Evolutionary conservation across 1,140 invertebrate species (phyloP).

Genomic region (Hetaerina americana): DNA sequence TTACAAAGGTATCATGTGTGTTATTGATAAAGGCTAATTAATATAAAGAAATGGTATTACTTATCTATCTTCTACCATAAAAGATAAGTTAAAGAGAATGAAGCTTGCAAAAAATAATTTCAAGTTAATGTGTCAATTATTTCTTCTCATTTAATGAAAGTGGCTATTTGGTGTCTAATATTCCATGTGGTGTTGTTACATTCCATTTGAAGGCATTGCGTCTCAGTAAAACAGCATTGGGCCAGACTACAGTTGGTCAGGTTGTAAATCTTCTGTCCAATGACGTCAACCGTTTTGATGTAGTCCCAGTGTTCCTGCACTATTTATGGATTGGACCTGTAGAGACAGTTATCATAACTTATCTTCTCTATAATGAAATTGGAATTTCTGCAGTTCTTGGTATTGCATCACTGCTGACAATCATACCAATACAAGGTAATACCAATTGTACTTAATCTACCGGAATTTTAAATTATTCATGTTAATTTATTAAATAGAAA

Average conservation of each 20-base stretch:
- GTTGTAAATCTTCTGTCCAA: constrained; percentile 88
- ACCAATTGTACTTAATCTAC: no score
- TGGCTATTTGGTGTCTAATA: background rate
- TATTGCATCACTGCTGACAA: constrained; percentile 58
- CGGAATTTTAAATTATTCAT: no score
- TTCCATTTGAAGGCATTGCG: constrained; percentile 37
- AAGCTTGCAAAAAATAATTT: no score
- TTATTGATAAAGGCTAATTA: no score
- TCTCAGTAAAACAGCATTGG: constrained; percentile 47
- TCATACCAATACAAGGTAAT: constrained; percentile 71
- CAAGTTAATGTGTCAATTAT: no score
- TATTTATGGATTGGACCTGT: constrained; percentile 71
- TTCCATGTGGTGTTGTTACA: no score
- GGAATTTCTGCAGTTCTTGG: constrained; percentile 62
- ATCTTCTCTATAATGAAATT: constrained; percentile 61
- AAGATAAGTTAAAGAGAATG: no score
- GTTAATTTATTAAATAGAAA: no score
- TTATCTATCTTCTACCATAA: no score
- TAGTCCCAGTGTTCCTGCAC: constrained; percentile 51
- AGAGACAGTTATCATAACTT: constrained; percentile 59
- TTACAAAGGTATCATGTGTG: no score
- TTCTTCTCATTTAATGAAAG: no score
- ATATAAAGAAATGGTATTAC: no score
- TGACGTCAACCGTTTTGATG: constrained; percentile 63
- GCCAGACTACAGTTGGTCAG: constrained; percentile 68